Base-by-base conservation (phyloP, 2,797 vertebrate species). In the Psittacula echo region DNA sequence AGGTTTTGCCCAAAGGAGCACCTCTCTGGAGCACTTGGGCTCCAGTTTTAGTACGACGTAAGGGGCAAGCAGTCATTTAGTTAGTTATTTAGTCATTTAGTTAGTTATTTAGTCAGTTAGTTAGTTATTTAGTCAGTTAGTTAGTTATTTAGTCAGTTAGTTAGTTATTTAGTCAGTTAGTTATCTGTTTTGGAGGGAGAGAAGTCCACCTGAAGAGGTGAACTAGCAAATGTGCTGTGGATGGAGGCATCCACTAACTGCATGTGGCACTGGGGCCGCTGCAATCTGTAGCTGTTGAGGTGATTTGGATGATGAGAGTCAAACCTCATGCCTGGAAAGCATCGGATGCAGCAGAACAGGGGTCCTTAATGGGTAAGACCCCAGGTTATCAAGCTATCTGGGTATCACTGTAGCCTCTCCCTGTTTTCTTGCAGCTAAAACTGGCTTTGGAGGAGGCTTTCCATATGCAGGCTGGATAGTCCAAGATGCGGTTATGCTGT, bases 391-490 rank as follows among this genome's bases (percentile, higher is more conserved):
- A 23, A 37, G n/a, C 58, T 87, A 5, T 68, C 68, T 75, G 70
- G 24, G 66, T 81, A 58, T 50, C n/a, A 14, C 60, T 58, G 42
- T 48, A 41, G 72, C 58, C 61, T 92, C 68, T 47, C 51, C 79
- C 64, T 7, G 0, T 47, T 82, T 58, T 47, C 74, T 48, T 68
- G 61, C 26, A 51, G 73, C 85, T 89, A 44, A 78, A 86, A 54
- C 34, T 73, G 85, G 24, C 82, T 75, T 45, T 75, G 80, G 72
- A 91, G 76, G 82, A 92, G 58, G 85, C 34, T 92, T n/a, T 70
- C 74, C 60, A 12, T 48, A 7, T 19, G 85, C 30, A 20, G 4
- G 9, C 37, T 45, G 82, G 13, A 41, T 48, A 64, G 74, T 10
- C 66, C 24, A 73, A 74, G 67, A 56, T 62, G 75, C 1, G 42